phyloP scores from a whole-genome alignment of 2,888 invertebrate species.

The Drosophila merina region DNA sequence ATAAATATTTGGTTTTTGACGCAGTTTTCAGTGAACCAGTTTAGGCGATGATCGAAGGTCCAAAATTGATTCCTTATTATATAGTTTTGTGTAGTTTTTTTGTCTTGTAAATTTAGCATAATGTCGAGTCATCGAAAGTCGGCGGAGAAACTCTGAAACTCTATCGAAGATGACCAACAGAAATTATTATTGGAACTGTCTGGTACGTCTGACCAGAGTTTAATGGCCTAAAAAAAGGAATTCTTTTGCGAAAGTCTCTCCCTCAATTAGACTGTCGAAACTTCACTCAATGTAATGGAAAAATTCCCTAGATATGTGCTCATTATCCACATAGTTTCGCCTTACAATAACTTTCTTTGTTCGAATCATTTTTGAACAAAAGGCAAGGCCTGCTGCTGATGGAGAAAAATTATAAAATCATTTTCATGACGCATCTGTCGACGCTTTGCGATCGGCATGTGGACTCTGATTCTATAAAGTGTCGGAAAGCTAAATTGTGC shows the following conservation, averaged over 20 bases:
- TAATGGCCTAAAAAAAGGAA: conserved; percentile 2
- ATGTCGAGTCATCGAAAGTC: conserved; percentile 18
- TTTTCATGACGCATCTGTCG: conserved; percentile 22
- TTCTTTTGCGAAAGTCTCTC: conserved; percentile 7
- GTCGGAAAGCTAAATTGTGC: conserved; percentile 10
- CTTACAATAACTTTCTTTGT: conserved; percentile 41
- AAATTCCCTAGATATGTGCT: not conserved
- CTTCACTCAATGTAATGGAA: not conserved
- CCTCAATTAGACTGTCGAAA: too few species aligned
- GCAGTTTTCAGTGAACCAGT: conserved; percentile 7
- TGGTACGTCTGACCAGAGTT: conserved; percentile 9
- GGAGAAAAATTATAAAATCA: not conserved
- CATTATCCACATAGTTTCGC: conserved; percentile 4
- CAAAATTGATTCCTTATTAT: not conserved
- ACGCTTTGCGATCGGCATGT: conserved; percentile 5
- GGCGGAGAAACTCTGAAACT: conserved; percentile 11
- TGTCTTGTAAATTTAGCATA: conserved; percentile 21
- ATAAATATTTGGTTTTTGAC: conserved; percentile 18
- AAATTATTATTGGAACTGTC: not conserved
- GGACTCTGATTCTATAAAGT: conserved; percentile 9
- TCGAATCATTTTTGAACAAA: conserved; percentile 4
- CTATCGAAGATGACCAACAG: conserved; percentile 8
- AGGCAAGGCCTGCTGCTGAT: not conserved
- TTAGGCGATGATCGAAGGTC: not conserved
- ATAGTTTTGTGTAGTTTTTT: not conserved